Conservation (phyloP, 1,140 invertebrate species). For the Berghia stephanieae region DNA sequence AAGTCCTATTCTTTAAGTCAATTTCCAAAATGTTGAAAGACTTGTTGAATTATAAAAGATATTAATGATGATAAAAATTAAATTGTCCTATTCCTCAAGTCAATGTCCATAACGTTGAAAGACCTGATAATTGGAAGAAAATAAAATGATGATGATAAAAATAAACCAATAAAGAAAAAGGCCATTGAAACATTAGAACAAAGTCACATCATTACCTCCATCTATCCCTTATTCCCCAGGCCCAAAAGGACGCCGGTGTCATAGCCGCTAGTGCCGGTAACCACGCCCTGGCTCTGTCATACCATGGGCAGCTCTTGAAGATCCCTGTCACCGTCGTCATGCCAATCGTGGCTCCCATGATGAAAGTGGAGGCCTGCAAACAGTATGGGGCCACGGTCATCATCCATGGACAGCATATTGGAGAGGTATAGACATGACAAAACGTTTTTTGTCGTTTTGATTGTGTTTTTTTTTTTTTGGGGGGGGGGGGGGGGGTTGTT, state of each 20-base stretch:
- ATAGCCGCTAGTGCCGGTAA: constrained; percentile 93
- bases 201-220: too few relatives aligned
- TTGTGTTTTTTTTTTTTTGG: background rate
- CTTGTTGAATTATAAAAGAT: too few relatives aligned
- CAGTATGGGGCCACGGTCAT: constrained; percentile 86
- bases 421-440: constrained; percentile 70
- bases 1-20: too few relatives aligned
- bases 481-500: background rate
- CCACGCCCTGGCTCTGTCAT: constrained; percentile 87
- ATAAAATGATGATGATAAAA: too few relatives aligned
- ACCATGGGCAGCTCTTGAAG: constrained; percentile 82
- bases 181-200: too few relatives aligned
- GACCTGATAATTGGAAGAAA: too few relatives aligned
- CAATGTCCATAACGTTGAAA: too few relatives aligned
- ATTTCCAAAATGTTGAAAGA: too few relatives aligned
- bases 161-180: too few relatives aligned
- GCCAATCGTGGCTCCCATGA: constrained; percentile 79
- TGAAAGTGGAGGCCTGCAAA: constrained; percentile 90
- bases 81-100: too few relatives aligned
- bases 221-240: constrained; percentile 61
- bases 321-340: constrained; percentile 93
- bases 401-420: constrained; percentile 85
- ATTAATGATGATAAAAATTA: too few relatives aligned
- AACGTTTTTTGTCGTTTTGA: background rate
- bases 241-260: constrained; percentile 80